Percentiles rank a stretch among this genome's conserved stretches.
phyloP scores from a whole-genome alignment of 2,888 invertebrate species.

The Neria commutata region DNA sequence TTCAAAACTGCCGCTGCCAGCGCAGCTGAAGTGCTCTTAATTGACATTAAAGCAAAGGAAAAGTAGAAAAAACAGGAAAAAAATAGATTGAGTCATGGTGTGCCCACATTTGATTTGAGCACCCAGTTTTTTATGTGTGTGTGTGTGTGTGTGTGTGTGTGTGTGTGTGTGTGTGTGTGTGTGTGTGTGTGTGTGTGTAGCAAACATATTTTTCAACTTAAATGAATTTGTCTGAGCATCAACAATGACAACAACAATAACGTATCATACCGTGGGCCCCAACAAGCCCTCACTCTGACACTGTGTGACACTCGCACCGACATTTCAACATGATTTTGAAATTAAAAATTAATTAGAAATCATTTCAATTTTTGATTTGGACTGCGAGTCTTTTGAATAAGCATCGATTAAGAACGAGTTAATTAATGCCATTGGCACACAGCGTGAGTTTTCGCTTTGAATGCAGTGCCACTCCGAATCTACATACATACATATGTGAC shows the following conservation, averaged over 20 bases:
- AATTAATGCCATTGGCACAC: not conserved
- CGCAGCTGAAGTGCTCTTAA: not conserved
- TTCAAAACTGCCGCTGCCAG: too few relatives aligned
- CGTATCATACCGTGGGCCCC: too few relatives aligned
- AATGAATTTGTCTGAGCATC: not conserved
- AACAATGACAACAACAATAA: not conserved
- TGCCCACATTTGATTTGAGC: not conserved
- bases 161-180: too few relatives aligned
- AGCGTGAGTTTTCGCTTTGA: constrained; percentile 3
- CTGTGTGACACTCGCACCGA: too few relatives aligned
- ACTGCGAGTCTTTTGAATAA: not conserved
- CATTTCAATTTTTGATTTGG: constrained; percentile 5
- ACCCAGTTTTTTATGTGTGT: too few relatives aligned
- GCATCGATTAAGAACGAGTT: constrained; percentile 5
- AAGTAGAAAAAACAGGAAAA: too few relatives aligned
- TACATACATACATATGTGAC: too few relatives aligned
- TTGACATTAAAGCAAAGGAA: not conserved
- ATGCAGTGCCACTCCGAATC: too few relatives aligned
- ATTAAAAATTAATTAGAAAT: constrained; percentile 24
- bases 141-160: too few relatives aligned
- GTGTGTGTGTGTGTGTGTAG: too few relatives aligned
- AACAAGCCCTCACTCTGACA: too few relatives aligned
- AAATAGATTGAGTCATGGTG: constrained; percentile 2
- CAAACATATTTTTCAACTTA: not conserved
- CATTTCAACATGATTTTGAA: constrained; percentile 40